Evolutionary conservation across 2,797 vertebrate species (phyloP), one percentile per base, ranked within the genome.

Genomic region (Neosalanx taihuensis): DNA sequence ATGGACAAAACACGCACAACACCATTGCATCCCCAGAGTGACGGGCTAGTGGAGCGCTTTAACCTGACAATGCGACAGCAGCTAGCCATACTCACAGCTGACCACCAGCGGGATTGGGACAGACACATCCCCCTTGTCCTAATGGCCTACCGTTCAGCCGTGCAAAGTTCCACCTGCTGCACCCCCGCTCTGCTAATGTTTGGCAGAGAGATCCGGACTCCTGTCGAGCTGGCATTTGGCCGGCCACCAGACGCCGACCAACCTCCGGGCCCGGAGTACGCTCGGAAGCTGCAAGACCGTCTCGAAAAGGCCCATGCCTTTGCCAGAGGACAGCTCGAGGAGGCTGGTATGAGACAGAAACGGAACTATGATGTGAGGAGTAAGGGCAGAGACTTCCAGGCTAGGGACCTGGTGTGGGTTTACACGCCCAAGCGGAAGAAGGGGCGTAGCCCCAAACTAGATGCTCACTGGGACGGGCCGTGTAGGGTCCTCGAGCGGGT

Each of bases 221-320:
- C 68, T 6, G 66, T 56, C 15, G 71, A 56, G 51, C 10, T 74
- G 64, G 37, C 18, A 0, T 64, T 71, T 35, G 65, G 70, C 0
- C 29, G 6, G 12, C 71, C 73, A 0, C 73, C n/a, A n/a, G n/a
- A n/a, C n/a, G n/a, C n/a, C n/a, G n/a, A n/a, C n/a, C n/a, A n/a
- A n/a, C 76, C 66, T 0, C 67, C 71, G 1, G 73, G 78, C 0
- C 64, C 26, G 0, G 68, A 81, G 13, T 75, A 72, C 33, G 72
- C 61, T 2, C 35, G 69, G 10, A 64, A n/a, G 5, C 74, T 78
- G 15, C 74, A 78, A 58, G 79, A 81, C 13, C 2, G 20, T 0
- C 20, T 79, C 12, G 67, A n/a, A n/a, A n/a, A 83, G 10, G 57
- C 77, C 2, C 66, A 77, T 23, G 6, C 26, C 2, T 77, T 75